Evolutionary conservation across 2,797 vertebrate species (phyloP).

Genomic region (Holocentrus rufus): DNA sequence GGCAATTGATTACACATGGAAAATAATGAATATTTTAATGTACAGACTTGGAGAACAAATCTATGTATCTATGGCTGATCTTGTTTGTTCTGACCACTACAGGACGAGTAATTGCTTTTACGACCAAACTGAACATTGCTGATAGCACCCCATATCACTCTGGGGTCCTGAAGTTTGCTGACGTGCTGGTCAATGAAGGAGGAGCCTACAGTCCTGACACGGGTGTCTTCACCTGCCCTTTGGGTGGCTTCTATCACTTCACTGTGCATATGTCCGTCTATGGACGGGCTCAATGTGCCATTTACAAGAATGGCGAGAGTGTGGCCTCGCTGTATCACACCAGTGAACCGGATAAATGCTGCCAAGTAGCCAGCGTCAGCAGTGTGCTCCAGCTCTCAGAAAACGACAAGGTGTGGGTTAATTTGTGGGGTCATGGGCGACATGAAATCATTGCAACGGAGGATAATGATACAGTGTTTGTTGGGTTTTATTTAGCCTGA

Average conservation of each 20-base stretch:
- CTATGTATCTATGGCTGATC: not conserved
- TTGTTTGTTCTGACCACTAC: not conserved
- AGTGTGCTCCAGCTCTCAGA: slow-evolving; percentile 30
- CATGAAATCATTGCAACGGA: slow-evolving; percentile 53
- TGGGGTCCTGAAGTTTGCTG: slow-evolving; percentile 38
- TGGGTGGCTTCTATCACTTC: slow-evolving; percentile 54
- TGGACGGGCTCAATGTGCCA: slow-evolving; percentile 51
- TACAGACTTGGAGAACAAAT: too few species aligned
- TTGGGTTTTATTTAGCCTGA: slow-evolving; percentile 52
- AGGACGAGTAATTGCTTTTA: slow-evolving; percentile 48
- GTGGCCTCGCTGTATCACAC: slow-evolving; percentile 56
- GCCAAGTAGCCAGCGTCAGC: slow-evolving; percentile 56
- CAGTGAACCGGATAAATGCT: slow-evolving; percentile 34
- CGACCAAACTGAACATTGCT: slow-evolving; percentile 35
- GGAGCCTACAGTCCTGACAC: slow-evolving; percentile 30
- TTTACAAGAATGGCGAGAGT: slow-evolving; percentile 48
- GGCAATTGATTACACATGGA: too few species aligned
- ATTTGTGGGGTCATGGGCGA: slow-evolving; percentile 50
- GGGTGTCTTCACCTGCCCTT: slow-evolving; percentile 51
- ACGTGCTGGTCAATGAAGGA: slow-evolving; percentile 45
- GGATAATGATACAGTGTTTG: slow-evolving; percentile 61
- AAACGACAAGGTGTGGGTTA: slow-evolving; percentile 49
- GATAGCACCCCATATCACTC: slow-evolving; percentile 49
- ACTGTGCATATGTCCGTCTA: slow-evolving; percentile 48
- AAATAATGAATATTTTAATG: too few species aligned